Conservation (phyloP, 2,888 invertebrate genomes). For the Zeuzera pyrina region DNA sequence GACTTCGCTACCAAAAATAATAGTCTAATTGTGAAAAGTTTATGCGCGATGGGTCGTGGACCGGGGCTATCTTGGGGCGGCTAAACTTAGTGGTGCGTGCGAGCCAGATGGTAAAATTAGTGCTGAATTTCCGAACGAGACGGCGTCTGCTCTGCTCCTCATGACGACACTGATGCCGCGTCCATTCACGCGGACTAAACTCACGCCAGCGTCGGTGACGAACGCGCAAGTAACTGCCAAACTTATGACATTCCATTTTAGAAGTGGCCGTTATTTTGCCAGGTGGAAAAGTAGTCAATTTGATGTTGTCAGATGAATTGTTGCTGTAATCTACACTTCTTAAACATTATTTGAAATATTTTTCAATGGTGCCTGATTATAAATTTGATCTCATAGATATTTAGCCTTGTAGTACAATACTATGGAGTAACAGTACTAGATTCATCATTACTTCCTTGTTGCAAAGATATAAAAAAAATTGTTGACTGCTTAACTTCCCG, state of each 20-base stretch:
- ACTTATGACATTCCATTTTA: slow-evolving; percentile 66
- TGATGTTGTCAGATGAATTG: too few relatives aligned
- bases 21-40: slow-evolving; percentile 75
- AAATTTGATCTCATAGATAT: too few relatives aligned
- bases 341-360: too few relatives aligned
- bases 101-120: slow-evolving; percentile 68
- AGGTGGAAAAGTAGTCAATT: slow-evolving; percentile 28
- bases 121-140: slow-evolving; percentile 57
- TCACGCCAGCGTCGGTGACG: slow-evolving; percentile 41
- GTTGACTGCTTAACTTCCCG: too few relatives aligned
- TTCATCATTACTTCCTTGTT: too few relatives aligned
- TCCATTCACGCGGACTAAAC: slow-evolving; percentile 50
- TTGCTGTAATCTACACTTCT: too few relatives aligned
- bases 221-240: slow-evolving; percentile 58
- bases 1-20: slow-evolving; percentile 75
- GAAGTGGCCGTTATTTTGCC: slow-evolving; percentile 45
- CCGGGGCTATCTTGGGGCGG: slow-evolving; percentile 73
- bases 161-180: slow-evolving; percentile 59
- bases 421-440: too few relatives aligned
- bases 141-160: slow-evolving; percentile 63
- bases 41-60: slow-evolving; percentile 74
- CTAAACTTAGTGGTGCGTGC: slow-evolving; percentile 73
- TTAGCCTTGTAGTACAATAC: too few relatives aligned
- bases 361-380: too few relatives aligned
- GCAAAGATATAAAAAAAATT: too few relatives aligned